phyloP scores from a whole-genome alignment of 2,797 vertebrate species.

The Galaxias olidus region DNA sequence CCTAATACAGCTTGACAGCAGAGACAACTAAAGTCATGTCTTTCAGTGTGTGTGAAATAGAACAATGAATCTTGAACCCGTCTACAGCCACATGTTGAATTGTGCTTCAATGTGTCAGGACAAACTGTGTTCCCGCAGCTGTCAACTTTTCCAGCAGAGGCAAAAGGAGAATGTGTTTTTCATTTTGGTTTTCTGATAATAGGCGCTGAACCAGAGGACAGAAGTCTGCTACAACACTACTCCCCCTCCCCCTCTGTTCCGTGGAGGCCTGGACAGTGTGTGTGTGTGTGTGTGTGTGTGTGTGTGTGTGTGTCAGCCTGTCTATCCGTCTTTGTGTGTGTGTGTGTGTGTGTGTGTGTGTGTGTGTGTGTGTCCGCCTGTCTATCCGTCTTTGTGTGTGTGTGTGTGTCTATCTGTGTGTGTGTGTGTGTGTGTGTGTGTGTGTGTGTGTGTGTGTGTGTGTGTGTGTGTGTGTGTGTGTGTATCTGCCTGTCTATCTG shows the following conservation, averaged over 20 bases:
- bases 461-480: too few species aligned
- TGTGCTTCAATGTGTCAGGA: constrained; percentile 43
- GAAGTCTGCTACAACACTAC: constrained; percentile 60
- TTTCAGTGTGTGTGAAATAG: constrained; percentile 26
- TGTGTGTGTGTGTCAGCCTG: not conserved
- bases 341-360: constrained; percentile 59
- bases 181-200: constrained; percentile 67
- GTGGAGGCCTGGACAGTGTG: constrained; percentile 55
- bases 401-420: constrained; percentile 54
- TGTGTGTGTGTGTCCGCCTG: not conserved
- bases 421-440: too few species aligned
- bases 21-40: constrained; percentile 9
- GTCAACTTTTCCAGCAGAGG: constrained; percentile 21
- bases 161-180: constrained; percentile 60
- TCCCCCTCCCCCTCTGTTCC: constrained; percentile 55
- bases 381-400: constrained; percentile 13
- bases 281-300: constrained; percentile 44
- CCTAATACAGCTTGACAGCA: too few species aligned
- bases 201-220: constrained; percentile 66
- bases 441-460: too few species aligned
- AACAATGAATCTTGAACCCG: constrained; percentile 30
- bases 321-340: constrained; percentile 53
- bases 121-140: constrained; percentile 26
- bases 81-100: constrained; percentile 39
- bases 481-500: too few species aligned